These are phyloP conservation scores for Euura lappo DNA, from an alignment of 1,140 invertebrate species.

Conservation along the genomic window DNA sequence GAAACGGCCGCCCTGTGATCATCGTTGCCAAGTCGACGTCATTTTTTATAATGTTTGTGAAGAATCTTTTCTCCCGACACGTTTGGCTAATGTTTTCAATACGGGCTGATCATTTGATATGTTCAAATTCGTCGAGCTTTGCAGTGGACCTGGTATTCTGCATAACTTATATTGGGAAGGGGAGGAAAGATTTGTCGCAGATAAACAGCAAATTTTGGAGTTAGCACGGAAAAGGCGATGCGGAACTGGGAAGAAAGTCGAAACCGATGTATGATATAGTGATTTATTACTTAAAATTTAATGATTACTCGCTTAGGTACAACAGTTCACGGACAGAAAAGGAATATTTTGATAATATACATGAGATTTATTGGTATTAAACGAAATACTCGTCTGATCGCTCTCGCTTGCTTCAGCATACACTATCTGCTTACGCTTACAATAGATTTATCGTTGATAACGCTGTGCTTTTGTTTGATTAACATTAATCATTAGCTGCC, in stretches of 20 bases:
- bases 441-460: background rate
- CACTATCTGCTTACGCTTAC: conserved; percentile 20
- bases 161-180: background rate
- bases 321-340: conserved; percentile 31
- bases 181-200: background rate
- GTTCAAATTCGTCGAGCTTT: background rate
- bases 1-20: conserved; percentile 32
- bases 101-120: background rate
- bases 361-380: conserved; percentile 12
- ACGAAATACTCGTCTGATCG: conserved; percentile 37
- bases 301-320: background rate
- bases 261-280: conserved; percentile 3
- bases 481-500: conserved; percentile 52
- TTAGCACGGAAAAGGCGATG: background rate
- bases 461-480: conserved; percentile 17
- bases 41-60: conserved; percentile 28
- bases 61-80: conserved; percentile 49
- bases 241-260: conserved; percentile 2
- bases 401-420: conserved; percentile 50
- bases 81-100: background rate
- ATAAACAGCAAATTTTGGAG: background rate
- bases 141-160: background rate
- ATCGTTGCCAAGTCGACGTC: conserved; percentile 23
- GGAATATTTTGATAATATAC: conserved; percentile 35
- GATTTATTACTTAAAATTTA: background rate